These are phyloP conservation scores for Dendrolimus pini DNA, from an alignment of 2,888 invertebrate genomes.

Conservation along the genomic window DNA sequence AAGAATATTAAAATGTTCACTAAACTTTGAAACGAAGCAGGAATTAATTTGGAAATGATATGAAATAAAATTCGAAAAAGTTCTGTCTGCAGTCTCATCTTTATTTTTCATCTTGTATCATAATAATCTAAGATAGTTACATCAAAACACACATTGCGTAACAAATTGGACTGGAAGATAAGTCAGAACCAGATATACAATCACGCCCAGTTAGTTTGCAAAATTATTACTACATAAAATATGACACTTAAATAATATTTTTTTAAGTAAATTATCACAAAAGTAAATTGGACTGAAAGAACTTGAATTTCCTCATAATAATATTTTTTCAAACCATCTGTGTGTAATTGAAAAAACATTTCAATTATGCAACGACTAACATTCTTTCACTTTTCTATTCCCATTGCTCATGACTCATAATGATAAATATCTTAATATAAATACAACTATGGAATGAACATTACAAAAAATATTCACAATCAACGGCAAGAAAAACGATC, in stretches of 20 bases:
- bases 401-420: not conserved
- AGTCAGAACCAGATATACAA: conserved; percentile 51
- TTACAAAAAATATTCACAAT: conserved; percentile 24
- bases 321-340: not conserved
- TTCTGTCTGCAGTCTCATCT: conserved; percentile 70
- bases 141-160: conserved; percentile 69
- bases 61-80: conserved; percentile 26
- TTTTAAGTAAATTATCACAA: not conserved
- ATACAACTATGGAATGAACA: conserved; percentile 23
- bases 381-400: conserved; percentile 17
- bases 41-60: not conserved
- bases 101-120: conserved; percentile 55
- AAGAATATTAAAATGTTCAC: not conserved
- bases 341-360: not conserved
- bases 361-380: conserved; percentile 2
- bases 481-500: conserved; percentile 37
- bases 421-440: conserved; percentile 13
- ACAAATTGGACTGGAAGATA: conserved; percentile 69
- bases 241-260: not conserved
- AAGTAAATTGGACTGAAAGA: not conserved
- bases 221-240: conserved; percentile 4
- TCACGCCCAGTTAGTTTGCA: conserved; percentile 12
- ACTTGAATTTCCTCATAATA: not conserved
- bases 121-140: conserved; percentile 64
- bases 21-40: not conserved